Evolutionary conservation across 2,113 vertebrate genomes (phyloP).

Genomic region (Rhombomys opimus): DNA sequence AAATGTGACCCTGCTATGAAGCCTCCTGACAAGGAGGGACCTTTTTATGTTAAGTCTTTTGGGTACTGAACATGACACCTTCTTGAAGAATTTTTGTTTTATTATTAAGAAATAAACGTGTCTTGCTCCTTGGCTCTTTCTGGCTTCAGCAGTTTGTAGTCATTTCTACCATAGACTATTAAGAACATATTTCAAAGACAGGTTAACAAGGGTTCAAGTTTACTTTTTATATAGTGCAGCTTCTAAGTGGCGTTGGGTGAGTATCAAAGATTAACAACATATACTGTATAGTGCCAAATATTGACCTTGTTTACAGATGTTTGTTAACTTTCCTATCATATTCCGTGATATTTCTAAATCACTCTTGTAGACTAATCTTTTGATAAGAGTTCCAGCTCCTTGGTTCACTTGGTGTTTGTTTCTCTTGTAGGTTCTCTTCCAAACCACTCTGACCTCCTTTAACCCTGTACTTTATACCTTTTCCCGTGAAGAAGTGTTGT

Average conservation of each 20-base stretch:
- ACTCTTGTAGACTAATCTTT: conserved; percentile 52
- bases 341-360: conserved; percentile 40
- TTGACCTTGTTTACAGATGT: conserved; percentile 34
- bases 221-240: conserved; percentile 68
- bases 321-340: conserved; percentile 41
- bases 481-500: conserved; percentile 34
- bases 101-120: conserved; percentile 78
- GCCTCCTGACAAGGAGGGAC: conserved; percentile 74
- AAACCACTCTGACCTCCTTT: conserved; percentile 36
- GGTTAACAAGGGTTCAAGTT: conserved; percentile 64
- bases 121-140: conserved; percentile 68
- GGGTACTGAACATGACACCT: conserved; percentile 65
- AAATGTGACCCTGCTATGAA: conserved; percentile 76
- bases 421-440: conserved; percentile 61
- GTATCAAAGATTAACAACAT: conserved; percentile 74
- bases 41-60: conserved; percentile 76
- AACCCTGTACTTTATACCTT: conserved; percentile 21
- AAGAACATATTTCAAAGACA: conserved; percentile 71
- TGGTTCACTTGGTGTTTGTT: conserved; percentile 52
- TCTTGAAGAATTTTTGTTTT: conserved; percentile 74
- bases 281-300: conserved; percentile 48
- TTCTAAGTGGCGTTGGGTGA: conserved; percentile 75
- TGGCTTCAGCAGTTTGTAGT: conserved; percentile 68
- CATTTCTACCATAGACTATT: conserved; percentile 66
- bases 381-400: conserved; percentile 59